Conservation (phyloP, 2,888 invertebrate species). For the Geophilus truncorum region DNA sequence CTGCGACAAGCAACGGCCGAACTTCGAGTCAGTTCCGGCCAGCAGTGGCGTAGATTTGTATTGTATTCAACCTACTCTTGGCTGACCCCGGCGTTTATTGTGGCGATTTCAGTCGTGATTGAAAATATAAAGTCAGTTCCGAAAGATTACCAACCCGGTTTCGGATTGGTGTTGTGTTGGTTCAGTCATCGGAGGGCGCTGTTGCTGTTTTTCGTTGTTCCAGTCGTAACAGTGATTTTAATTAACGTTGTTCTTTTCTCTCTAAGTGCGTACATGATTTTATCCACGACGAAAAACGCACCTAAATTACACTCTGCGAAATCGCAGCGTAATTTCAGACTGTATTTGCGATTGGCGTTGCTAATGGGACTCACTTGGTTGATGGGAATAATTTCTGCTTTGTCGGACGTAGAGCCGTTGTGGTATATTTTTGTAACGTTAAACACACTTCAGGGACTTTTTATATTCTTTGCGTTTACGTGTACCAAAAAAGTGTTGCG, state of each 20-base stretch:
- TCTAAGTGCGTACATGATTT: constrained; percentile 49
- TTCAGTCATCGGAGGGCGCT: constrained; percentile 52
- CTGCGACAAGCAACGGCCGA: constrained; percentile 51
- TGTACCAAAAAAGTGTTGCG: constrained; percentile 50
- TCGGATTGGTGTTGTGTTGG: constrained; percentile 53
- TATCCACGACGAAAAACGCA: constrained; percentile 46
- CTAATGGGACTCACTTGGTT: constrained; percentile 54
- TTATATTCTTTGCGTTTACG: constrained; percentile 53
- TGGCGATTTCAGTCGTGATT: constrained; percentile 46
- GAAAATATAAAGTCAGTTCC: constrained; percentile 42
- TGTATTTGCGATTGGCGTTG: constrained; percentile 51
- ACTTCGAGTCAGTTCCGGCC: constrained; percentile 49
- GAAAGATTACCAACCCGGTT: constrained; percentile 48
- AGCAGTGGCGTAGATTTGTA: constrained; percentile 49
- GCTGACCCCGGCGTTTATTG: constrained; percentile 49
- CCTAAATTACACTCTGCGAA: constrained; percentile 44
- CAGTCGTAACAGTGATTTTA: constrained; percentile 50
- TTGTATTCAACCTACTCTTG: constrained; percentile 52
- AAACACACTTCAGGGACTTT: constrained; percentile 53
- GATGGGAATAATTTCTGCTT: constrained; percentile 51
- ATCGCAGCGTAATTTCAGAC: constrained; percentile 46
- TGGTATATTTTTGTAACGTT: constrained; percentile 53
- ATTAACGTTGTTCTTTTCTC: constrained; percentile 51
- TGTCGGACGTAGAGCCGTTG: constrained; percentile 45
- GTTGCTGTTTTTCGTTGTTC: constrained; percentile 54